These are phyloP conservation scores for Coelopa frigida DNA, from an alignment of 1,140 invertebrate species.

Conservation along the genomic window DNA sequence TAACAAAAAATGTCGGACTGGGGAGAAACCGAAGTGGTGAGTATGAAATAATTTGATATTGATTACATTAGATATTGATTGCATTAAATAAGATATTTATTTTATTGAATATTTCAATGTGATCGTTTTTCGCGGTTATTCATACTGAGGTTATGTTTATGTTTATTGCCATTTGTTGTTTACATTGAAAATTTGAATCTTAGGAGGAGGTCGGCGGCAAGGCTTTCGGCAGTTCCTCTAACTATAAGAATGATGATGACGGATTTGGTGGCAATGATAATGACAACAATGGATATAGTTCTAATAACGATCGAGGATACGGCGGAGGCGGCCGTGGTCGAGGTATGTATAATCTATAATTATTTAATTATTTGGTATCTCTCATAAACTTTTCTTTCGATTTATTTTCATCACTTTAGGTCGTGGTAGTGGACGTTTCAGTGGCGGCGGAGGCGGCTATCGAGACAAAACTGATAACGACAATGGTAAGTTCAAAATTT, in stretches of 20 bases:
- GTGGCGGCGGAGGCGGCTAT: conserved; percentile 3
- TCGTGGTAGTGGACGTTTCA: conserved; percentile 16
- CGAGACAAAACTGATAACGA: conserved; percentile 12
- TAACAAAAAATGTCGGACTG: conserved; percentile 13
- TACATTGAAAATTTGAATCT: too few relatives aligned
- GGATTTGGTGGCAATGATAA: conserved; percentile 16
- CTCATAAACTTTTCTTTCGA: background rate
- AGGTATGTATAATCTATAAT: conserved; percentile 12
- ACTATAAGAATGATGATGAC: background rate
- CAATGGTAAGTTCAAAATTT: conserved; percentile 8
- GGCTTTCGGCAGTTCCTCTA: background rate
- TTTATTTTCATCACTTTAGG: too few relatives aligned
- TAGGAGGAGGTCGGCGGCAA: conserved; percentile 5
- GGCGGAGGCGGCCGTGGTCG: conserved; percentile 25
- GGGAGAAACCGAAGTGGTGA: too few relatives aligned
- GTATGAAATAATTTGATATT: too few relatives aligned
- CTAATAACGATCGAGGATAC: conserved; percentile 27
- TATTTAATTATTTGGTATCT: conserved; percentile 7
- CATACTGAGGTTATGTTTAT: too few relatives aligned
- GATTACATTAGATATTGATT: too few relatives aligned
- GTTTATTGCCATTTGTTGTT: too few relatives aligned
- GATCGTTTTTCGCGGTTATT: too few relatives aligned
- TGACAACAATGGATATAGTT: conserved; percentile 24
- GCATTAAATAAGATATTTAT: too few relatives aligned
- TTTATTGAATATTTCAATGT: too few relatives aligned